Percentiles rank a stretch among this genome's conserved stretches.
These are phyloP conservation scores for Trichonephila clavipes DNA, from an alignment of 1,140 invertebrate species.

Conservation along the genomic window DNA sequence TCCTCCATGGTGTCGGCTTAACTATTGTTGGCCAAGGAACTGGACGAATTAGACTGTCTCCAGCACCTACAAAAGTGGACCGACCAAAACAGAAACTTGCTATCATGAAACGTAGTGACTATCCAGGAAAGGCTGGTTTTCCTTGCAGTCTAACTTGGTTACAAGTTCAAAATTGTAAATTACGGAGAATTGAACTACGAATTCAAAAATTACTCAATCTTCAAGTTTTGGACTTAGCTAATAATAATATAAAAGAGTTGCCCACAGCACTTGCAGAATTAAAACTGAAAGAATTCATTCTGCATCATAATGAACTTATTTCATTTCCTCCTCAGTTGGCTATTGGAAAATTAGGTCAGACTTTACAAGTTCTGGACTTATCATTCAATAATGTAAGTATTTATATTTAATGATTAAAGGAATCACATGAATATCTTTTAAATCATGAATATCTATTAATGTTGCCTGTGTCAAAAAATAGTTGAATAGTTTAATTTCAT, in stretches of 20 bases:
- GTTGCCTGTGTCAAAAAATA: too few relatives aligned
- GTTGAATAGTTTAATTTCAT: too few relatives aligned
- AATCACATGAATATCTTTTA: too few relatives aligned
- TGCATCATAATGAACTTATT: constrained; percentile 67
- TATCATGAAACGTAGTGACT: constrained; percentile 52
- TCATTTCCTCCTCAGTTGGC: constrained; percentile 57
- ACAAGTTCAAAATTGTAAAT: constrained; percentile 36
- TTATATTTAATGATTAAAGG: too few relatives aligned
- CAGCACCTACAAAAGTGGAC: constrained; percentile 67
- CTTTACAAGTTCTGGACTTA: constrained; percentile 60
- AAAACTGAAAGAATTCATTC: constrained; percentile 45
- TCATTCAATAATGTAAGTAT: constrained; percentile 58
- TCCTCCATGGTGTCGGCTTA: constrained; percentile 66
- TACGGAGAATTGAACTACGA: constrained; percentile 49
- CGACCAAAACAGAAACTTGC: constrained; percentile 58
- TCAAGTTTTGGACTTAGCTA: constrained; percentile 62
- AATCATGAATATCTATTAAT: too few relatives aligned
- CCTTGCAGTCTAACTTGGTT: constrained; percentile 62
- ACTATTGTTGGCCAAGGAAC: constrained; percentile 61
- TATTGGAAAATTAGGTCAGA: constrained; percentile 39
- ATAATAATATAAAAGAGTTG: constrained; percentile 66
- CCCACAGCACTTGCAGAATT: constrained; percentile 17
- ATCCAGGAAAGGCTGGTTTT: constrained; percentile 53
- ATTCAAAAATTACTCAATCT: constrained; percentile 52
- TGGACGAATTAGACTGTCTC: constrained; percentile 52